Evolutionary conservation across 2,797 vertebrate genomes (phyloP), one percentile per base, ranked within the genome.

Genomic region (Muscicapa striata): DNA sequence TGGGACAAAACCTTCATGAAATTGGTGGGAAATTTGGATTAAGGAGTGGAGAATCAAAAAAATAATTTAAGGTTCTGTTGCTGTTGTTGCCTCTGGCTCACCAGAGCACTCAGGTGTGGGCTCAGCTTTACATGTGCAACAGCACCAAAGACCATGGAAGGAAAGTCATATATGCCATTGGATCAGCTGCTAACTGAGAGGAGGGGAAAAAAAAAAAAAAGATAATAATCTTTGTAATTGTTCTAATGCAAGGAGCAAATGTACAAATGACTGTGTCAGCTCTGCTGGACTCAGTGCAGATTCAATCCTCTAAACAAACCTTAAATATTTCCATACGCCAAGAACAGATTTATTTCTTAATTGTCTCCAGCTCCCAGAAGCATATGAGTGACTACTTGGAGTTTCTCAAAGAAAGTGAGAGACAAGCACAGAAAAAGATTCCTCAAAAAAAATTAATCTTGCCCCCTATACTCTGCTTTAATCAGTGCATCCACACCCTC

Each of bases 241-340:
- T 80, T 90, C 83, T 64, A 88, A 92, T 86, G 70, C 61, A 91
- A 77, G 55, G 62, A 90, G 58, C 41, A 48, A 57, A 75, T 88
- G 18, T 84, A 96, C 84, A 96, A 90, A 96, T 89, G 82, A 69
- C 48, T 84, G 41, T 57, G 89, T 86, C 86, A 82, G 57, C 73
- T 83, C 87, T 81, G 30, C 87, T 52, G 67, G 58, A 66, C 84
- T 51, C 81, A 59, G 69, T 67, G 67, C 88, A 94, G 78, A 94
- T 85, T 74, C 32, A 67, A 48, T 30, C 16, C 52, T 89, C 51
- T 63, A 83, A 89, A 84, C 72, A 93, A 73, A 94, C 46, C 49
- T 84, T 88, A 90, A 87, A 78, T n/a, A 64, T 59, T 83, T 90
- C 72, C 89, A 94, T 75, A 88, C 0, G 20, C 27, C 66, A 67